Evolutionary conservation across 2,113 vertebrate species (phyloP).

Genomic region (Emydocephalus ijimae): DNA sequence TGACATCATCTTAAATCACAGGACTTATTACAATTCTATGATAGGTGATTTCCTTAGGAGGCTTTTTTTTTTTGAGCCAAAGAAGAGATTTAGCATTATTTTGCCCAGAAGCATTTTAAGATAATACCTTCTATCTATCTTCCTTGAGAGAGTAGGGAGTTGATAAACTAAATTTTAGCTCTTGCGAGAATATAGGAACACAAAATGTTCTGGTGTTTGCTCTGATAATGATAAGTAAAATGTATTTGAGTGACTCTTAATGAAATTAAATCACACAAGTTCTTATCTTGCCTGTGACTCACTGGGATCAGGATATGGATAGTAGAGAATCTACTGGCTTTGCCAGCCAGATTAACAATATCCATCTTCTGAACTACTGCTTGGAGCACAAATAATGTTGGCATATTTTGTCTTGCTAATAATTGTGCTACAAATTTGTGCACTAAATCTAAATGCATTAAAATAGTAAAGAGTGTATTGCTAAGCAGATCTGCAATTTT

Average conservation of each 20-base stretch:
- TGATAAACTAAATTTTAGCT: background rate
- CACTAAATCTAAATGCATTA: background rate
- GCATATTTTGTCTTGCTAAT: background rate
- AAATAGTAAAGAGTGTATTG: conserved; percentile 1
- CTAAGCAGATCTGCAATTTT: background rate
- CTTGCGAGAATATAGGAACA: background rate
- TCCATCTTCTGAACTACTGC: background rate
- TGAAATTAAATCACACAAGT: background rate
- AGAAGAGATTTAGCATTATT: background rate
- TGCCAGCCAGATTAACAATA: background rate
- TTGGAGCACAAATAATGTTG: background rate
- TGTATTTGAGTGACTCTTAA: background rate
- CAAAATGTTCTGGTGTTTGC: background rate
- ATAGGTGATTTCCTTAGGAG: background rate
- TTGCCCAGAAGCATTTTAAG: background rate
- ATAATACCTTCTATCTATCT: background rate
- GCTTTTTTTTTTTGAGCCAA: background rate
- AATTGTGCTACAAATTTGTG: background rate
- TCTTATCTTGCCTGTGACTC: conserved; percentile 9
- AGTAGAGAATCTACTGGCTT: conserved; percentile 1
- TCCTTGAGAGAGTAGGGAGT: background rate
- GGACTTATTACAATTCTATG: background rate
- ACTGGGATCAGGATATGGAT: background rate
- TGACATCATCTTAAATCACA: background rate
- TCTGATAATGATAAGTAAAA: background rate